Conservation (phyloP, 2,888 invertebrate species). For the Resseliella maxima region DNA sequence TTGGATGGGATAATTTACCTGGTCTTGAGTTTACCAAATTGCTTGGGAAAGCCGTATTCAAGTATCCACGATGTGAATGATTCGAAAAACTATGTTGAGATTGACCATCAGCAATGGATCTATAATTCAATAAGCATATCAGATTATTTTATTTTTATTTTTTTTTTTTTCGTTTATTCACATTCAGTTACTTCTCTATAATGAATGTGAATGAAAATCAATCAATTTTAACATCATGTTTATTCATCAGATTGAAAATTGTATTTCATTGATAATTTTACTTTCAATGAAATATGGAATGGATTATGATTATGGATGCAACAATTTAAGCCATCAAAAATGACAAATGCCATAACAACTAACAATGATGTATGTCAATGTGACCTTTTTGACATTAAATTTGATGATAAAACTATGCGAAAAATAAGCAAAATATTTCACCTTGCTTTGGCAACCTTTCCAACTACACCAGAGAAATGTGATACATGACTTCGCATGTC, state of each 20-base stretch:
- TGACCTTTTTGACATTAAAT: background rate
- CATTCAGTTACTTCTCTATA: background rate
- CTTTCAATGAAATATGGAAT: too few species aligned
- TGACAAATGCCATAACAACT: background rate
- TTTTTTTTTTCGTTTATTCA: background rate
- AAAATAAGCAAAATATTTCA: constrained; percentile 60
- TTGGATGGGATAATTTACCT: constrained; percentile 66
- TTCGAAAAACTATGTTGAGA: constrained; percentile 91
- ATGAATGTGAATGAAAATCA: background rate
- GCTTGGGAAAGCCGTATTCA: constrained; percentile 75
- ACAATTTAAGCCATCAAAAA: background rate
- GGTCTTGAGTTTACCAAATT: constrained; percentile 82
- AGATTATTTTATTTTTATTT: background rate
- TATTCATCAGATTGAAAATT: too few species aligned
- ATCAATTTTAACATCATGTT: background rate
- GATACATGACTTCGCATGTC: constrained; percentile 78
- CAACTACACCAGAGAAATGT: constrained; percentile 76
- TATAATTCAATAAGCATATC: constrained; percentile 61
- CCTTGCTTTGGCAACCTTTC: constrained; percentile 66
- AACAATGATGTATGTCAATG: background rate
- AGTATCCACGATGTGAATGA: constrained; percentile 79
- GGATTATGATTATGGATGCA: too few species aligned
- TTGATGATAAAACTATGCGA: background rate
- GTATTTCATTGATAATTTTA: too few species aligned
- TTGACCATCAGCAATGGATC: constrained; percentile 88